A percentile compares a stretch with the other conserved stretches of the same genome.
phyloP scores from a whole-genome alignment of 1,140 invertebrate genomes.

The Drosophila ficusphila region DNA sequence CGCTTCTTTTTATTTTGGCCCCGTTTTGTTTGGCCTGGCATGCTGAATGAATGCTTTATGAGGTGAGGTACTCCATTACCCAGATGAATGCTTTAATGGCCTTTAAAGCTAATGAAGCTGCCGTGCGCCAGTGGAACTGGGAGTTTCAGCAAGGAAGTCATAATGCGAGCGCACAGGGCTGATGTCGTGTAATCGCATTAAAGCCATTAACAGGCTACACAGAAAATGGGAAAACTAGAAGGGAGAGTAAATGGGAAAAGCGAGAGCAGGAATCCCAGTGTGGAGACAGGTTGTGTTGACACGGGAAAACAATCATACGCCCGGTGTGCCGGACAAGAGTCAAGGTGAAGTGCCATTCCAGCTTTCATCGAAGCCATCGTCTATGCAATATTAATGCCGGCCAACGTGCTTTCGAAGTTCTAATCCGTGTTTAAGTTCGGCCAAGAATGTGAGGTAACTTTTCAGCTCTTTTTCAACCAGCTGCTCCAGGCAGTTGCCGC shows the following conservation, averaged over 20 bases:
- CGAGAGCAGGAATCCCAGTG: slow-evolving; percentile 13
- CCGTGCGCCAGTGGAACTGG: slow-evolving; percentile 1
- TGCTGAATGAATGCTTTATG: slow-evolving; percentile 45
- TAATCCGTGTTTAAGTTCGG: slow-evolving; percentile 10
- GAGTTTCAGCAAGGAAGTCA: slow-evolving; percentile 15
- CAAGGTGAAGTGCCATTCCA: slow-evolving; percentile 9
- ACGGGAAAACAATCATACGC: slow-evolving; percentile 60
- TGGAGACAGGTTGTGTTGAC: slow-evolving; percentile 37
- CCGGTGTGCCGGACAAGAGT: slow-evolving; percentile 39
- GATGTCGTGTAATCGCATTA: slow-evolving; percentile 61
- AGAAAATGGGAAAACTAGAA: slow-evolving; percentile 6
- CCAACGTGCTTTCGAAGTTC: slow-evolving; percentile 39
- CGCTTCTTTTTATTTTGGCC: slow-evolving; percentile 21
- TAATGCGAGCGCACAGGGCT: slow-evolving; percentile 21
- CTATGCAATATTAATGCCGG: slow-evolving; percentile 50
- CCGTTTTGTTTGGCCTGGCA: slow-evolving; percentile 25
- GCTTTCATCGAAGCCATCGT: slow-evolving; percentile 23
- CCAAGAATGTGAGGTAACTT: slow-evolving; percentile 13
- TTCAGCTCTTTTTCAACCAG: slow-evolving; percentile 6
- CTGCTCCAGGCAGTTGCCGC: slow-evolving; percentile 7
- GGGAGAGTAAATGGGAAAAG: slow-evolving; percentile 3
- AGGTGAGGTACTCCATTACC: slow-evolving; percentile 30
- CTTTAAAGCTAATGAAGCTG: slow-evolving; percentile 37
- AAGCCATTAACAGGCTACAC: slow-evolving; percentile 52
- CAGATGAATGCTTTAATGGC: slow-evolving; percentile 49